These are phyloP conservation scores for Drosophila gaucha DNA, from an alignment of 2,888 invertebrate species.

Conservation along the genomic window DNA sequence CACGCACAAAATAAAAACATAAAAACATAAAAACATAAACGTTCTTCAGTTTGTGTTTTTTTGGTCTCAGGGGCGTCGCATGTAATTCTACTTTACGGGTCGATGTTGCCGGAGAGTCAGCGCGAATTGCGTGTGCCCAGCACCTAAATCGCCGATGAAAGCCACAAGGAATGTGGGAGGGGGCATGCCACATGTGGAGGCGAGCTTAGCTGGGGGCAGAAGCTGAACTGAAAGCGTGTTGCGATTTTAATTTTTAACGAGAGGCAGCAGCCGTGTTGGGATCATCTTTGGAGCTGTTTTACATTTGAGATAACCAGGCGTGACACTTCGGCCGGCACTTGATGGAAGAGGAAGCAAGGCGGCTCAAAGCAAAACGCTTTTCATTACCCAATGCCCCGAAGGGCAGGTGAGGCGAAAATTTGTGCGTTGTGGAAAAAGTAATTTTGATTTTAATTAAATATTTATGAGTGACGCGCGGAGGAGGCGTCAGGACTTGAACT, in stretches of 20 bases:
- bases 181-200: constrained; percentile 27
- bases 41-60: neutral
- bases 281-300: constrained; percentile 45
- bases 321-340: constrained; percentile 52
- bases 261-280: constrained; percentile 34
- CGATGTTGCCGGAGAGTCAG: constrained; percentile 33
- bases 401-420: constrained; percentile 24
- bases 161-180: constrained; percentile 21
- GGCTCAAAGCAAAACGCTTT: constrained; percentile 38
- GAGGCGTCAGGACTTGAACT: constrained; percentile 11
- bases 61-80: constrained; percentile 66
- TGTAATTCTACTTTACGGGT: constrained; percentile 65
- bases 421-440: constrained; percentile 54
- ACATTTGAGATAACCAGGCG: constrained; percentile 52
- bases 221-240: constrained; percentile 36
- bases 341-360: constrained; percentile 48
- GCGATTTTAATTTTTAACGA: constrained; percentile 77
- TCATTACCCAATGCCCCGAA: constrained; percentile 35
- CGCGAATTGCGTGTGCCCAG: constrained; percentile 65
- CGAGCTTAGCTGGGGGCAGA: constrained; percentile 5
- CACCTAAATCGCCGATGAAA: constrained; percentile 63
- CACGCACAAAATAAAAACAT: neutral
- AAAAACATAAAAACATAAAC: neutral
- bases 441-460: constrained; percentile 80
- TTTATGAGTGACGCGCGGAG: constrained; percentile 50